Evolutionary conservation across 2,888 invertebrate genomes (phyloP).

Genomic region (Folsomia candida): DNA sequence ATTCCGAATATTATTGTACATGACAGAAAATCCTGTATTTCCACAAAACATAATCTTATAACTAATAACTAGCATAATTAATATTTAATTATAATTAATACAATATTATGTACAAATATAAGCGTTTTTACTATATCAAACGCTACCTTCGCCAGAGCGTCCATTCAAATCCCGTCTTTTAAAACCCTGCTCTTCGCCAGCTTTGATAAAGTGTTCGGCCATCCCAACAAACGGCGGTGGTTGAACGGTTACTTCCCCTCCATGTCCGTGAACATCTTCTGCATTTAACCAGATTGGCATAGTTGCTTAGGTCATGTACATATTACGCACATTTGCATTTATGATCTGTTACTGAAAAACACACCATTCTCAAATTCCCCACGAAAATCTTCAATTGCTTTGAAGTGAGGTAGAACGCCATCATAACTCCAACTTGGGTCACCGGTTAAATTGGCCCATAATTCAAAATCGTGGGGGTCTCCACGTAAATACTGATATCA

Average conservation of each 20-base stretch:
- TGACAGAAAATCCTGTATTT: slow-evolving; percentile 35
- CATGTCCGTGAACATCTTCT: slow-evolving; percentile 36
- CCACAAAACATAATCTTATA: slow-evolving; percentile 4
- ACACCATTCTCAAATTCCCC: slow-evolving; percentile 19
- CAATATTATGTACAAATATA: neutral
- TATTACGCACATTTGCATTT: neutral
- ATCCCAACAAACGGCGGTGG: slow-evolving; percentile 32
- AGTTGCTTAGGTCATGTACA: no score
- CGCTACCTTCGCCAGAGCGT: slow-evolving; percentile 29
- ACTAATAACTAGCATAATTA: neutral
- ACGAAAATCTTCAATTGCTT: slow-evolving; percentile 33
- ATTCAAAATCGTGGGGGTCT: slow-evolving; percentile 39
- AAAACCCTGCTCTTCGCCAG: slow-evolving; percentile 33
- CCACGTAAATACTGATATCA: slow-evolving; percentile 26
- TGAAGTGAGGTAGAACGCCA: slow-evolving; percentile 37
- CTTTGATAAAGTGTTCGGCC: slow-evolving; percentile 33
- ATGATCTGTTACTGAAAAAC: neutral
- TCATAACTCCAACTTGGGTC: slow-evolving; percentile 42
- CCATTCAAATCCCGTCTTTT: slow-evolving; percentile 32
- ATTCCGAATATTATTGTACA: slow-evolving; percentile 35
- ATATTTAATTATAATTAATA: no score
- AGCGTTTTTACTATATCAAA: neutral
- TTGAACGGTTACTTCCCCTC: slow-evolving; percentile 31
- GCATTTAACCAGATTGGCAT: neutral
- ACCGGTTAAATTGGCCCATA: slow-evolving; percentile 38